Percentiles rank a stretch among this genome's conserved stretches.
Evolutionary conservation across 1,140 invertebrate species (phyloP).

Genomic region (Maconellicoccus hirsutus): DNA sequence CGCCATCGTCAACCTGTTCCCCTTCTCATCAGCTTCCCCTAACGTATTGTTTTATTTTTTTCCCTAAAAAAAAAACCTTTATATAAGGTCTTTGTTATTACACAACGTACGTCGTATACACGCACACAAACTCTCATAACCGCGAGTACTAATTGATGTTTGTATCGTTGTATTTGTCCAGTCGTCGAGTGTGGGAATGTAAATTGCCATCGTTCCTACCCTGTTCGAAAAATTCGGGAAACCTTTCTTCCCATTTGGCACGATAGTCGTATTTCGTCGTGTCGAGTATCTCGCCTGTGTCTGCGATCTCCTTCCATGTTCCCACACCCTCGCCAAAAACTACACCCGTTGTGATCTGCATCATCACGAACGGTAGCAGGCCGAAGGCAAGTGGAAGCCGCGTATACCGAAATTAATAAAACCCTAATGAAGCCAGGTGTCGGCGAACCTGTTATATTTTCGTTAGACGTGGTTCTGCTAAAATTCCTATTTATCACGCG

Average conservation of each 20-base stretch:
- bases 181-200: background rate
- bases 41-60: background rate
- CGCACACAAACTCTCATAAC: too few relatives aligned
- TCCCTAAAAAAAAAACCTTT: background rate
- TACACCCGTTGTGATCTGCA: background rate
- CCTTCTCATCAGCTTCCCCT: too few relatives aligned
- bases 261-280: background rate
- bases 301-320: too few relatives aligned
- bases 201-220: background rate
- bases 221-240: background rate
- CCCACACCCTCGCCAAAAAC: background rate
- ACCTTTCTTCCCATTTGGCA: background rate
- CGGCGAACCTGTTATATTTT: background rate
- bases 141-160: background rate
- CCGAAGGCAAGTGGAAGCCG: background rate
- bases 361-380: background rate
- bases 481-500: too few relatives aligned
- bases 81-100: background rate
- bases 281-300: background rate
- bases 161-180: conserved; percentile 8
- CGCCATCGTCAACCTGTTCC: background rate
- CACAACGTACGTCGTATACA: too few relatives aligned
- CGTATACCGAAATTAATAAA: background rate
- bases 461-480: too few relatives aligned
- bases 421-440: background rate